Evolutionary conservation across 2,113 vertebrate species (phyloP), one percentile per base, ranked within the genome.

Genomic region (Gadus chalcogrammus): DNA sequence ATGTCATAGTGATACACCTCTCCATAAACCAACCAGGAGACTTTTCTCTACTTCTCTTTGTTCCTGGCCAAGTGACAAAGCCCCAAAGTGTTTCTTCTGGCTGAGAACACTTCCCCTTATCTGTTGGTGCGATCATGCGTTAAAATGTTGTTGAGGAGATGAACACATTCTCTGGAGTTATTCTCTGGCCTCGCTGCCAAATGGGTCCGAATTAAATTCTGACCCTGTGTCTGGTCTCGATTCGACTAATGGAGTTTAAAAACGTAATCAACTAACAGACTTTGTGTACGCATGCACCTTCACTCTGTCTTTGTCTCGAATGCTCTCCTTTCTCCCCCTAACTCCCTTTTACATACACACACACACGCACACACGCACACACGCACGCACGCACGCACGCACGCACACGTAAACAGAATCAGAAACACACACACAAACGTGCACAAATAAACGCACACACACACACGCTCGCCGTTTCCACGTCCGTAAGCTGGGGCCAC

Each of bases 361-460:
- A 69, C 28, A 60, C 68, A 69, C 68, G 15, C 58, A 61, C 58
- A 16, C 24, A 59, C 66, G 20, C 20, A 20, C 20, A 20, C 20
- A 20, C 48, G 28, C 16, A 58, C 52, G 28, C n/a, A 58, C 42
- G 20, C 20, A 20, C 20, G 1, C 20, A 20, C 48, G 28, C 16
- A 58, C 52, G 28, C n/a, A 58, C 42, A n/a, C 52, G 24, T 52
- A 42, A 18, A 53, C 48, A 42, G 48, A 56, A 53, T 1, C 48
- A 53, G 8, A 11, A 53, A 61, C 59, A 61, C 59, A 61, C 59
- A 62, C 61, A 62, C 61, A 62, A 1, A 62, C 7, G 52, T 42
- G 11, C 65, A 53, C 65, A 53, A 35, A 67, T 42, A 52, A n/a
- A 22, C 61, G 7, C 61, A 62, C 61, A 5, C 20, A 62, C 61